These are phyloP conservation scores for Elysia crispata DNA, from an alignment of 2,888 invertebrate genomes.

Conservation along the genomic window DNA sequence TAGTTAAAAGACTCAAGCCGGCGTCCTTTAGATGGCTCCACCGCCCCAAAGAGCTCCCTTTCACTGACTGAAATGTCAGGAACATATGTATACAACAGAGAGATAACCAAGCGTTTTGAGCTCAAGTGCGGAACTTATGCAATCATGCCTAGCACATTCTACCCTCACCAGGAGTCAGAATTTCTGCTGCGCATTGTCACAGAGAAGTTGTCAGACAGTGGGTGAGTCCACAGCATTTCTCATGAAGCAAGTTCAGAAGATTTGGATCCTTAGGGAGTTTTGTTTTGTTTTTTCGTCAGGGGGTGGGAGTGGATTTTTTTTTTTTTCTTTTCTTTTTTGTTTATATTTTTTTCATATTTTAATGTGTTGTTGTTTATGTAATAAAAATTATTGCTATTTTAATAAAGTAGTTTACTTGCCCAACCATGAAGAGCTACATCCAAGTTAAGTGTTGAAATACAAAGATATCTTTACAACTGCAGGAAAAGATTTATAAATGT, in stretches of 20 bases:
- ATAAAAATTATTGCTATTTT: not conserved
- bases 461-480: too few relatives aligned
- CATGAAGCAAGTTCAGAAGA: not conserved
- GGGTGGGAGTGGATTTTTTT: too few relatives aligned
- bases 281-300: too few relatives aligned
- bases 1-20: conserved; percentile 60
- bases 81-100: conserved; percentile 83
- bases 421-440: too few relatives aligned
- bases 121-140: conserved; percentile 95
- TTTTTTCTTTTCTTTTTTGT: too few relatives aligned
- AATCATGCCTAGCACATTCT: conserved; percentile 96
- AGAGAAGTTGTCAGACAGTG: conserved; percentile 81
- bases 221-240: conserved; percentile 60
- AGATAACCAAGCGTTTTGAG: conserved; percentile 93
- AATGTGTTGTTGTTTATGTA: not conserved
- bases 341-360: too few relatives aligned
- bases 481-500: too few relatives aligned
- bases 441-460: too few relatives aligned
- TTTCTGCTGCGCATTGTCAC: conserved; percentile 96
- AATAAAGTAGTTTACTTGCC: not conserved
- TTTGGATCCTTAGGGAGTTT: too few relatives aligned
- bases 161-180: conserved; percentile 95
- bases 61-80: conserved; percentile 59
- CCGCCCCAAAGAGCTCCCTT: conserved; percentile 62
- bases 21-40: conserved; percentile 62